phyloP scores from a whole-genome alignment of 1,140 invertebrate species.

The Apis cerana region DNA sequence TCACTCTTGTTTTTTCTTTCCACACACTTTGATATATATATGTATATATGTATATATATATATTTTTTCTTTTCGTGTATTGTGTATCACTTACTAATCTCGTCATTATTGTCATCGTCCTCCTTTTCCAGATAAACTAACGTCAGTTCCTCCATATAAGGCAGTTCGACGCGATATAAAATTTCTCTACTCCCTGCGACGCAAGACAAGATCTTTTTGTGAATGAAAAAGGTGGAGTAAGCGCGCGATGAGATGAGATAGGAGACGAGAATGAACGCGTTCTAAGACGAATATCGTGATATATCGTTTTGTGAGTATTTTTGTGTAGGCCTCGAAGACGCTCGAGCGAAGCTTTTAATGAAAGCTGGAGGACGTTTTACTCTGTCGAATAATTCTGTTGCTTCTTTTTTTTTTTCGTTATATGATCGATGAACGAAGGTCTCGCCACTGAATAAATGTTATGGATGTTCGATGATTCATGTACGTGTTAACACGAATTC shows the following conservation, averaged over 20 bases:
- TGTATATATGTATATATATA: not conserved
- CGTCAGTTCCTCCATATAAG: constrained; percentile 94
- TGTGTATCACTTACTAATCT: constrained; percentile 84
- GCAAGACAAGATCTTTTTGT: constrained; percentile 72
- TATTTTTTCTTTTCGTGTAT: constrained; percentile 11
- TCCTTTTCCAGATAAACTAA: constrained; percentile 92
- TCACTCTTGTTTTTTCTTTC: constrained; percentile 38
- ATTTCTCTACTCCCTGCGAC: constrained; percentile 87
- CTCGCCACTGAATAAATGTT: not conserved
- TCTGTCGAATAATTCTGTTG: not conserved
- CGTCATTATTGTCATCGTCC: constrained; percentile 80
- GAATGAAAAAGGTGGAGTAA: constrained; percentile 65
- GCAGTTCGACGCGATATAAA: constrained; percentile 93
- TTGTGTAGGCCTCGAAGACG: constrained; percentile 11
- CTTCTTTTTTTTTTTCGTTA: not conserved
- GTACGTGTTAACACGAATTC: not conserved
- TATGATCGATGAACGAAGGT: not conserved
- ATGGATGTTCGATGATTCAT: not conserved
- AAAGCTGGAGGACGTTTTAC: constrained; percentile 1
- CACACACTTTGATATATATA: constrained; percentile 43
- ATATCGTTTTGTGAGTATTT: not conserved
- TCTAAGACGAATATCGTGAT: not conserved
- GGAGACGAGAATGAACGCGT: constrained; percentile 13
- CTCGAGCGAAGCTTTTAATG: not conserved
- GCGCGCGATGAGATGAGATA: constrained; percentile 25